phyloP scores from a whole-genome alignment of 2,888 invertebrate genomes.

The Agrochola litura region DNA sequence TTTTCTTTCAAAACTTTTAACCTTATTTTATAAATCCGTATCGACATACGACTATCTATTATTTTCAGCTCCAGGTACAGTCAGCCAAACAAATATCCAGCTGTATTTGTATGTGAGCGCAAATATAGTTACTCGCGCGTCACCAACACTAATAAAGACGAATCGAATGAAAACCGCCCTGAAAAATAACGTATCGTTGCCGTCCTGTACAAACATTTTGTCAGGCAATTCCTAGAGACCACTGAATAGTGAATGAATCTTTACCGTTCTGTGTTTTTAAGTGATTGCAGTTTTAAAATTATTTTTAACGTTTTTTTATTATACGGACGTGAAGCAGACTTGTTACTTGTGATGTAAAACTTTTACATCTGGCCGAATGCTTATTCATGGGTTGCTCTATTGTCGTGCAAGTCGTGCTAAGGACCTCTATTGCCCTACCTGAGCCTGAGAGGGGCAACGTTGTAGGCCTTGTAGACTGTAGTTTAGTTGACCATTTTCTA shows the following conservation, averaged over 20 bases:
- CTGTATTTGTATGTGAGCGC: conserved; percentile 25
- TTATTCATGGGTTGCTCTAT: too few relatives aligned
- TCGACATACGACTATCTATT: conserved; percentile 28
- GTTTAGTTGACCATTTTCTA: not conserved
- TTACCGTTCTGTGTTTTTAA: not conserved
- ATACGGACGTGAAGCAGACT: not conserved
- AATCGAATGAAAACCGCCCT: conserved; percentile 36
- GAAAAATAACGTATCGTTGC: conserved; percentile 39
- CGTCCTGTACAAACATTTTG: not conserved
- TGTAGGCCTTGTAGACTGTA: not conserved
- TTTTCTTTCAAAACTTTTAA: not conserved
- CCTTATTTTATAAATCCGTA: conserved; percentile 33
- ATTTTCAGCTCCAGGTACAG: conserved; percentile 31
- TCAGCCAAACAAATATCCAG: conserved; percentile 33
- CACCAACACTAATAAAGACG: conserved; percentile 49
- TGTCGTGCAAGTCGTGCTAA: too few relatives aligned
- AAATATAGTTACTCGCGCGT: conserved; percentile 36
- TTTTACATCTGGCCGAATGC: not conserved
- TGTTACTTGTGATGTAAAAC: not conserved
- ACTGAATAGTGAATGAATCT: not conserved
- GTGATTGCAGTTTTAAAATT: not conserved
- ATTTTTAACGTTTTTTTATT: not conserved
- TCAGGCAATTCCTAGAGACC: conserved; percentile 5
- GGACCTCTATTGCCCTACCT: too few relatives aligned
- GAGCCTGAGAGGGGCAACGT: too few relatives aligned